Base-by-base conservation (phyloP, 2,797 vertebrate genomes). In the Myripristis jacobus region DNA sequence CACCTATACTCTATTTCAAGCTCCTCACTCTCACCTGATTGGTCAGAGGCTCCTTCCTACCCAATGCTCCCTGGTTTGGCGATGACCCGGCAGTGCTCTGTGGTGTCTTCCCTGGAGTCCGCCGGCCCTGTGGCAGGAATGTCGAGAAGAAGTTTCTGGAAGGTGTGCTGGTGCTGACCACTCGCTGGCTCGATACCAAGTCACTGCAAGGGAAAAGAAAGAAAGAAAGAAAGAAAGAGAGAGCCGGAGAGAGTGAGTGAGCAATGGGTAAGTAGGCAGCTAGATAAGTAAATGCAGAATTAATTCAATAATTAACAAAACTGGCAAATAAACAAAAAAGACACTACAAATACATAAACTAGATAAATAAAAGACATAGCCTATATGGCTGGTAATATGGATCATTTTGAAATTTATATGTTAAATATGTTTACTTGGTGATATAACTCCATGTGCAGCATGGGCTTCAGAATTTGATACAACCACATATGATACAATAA, bases 61-160 rank as follows among this genome's bases (percentile, higher is more conserved):
- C 93, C 53, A 94, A 67, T 1, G 83, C 76, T 25, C 75, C 69
- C 90, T 96, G 97, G 6, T 83, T 89, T 18, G 95, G 95, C 2
- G 94, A 94, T 5, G 94, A 88, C 0, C 92, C 94, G 0, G 89
- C 51, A 2, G 89, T 58, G 15, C 81, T 64, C 27, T 90, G 94
- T 0, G 82, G 47, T 2, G 87, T 57, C 83, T 93, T 95, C 3
- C 88, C 91, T 0, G 95, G 93, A 12, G 91, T 91, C 51, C 95
- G 96, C 87, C 94, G 95, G 58, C 92, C 93, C 69, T 98, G 97
- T 0, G 96, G 95, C 58, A 98, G 95, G 82, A 99, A 92, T 19
- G 96, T 96, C 11, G 96, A 97, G 89, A 99, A 97, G 66, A 97
- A 97, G 82, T 94, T 93, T 84, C 96, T 94, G 43, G 96, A 93